Percentiles rank a stretch among this genome's conserved stretches.
phyloP scores from a whole-genome alignment of 2,113 vertebrate genomes.

The Lipotes vexillifer region DNA sequence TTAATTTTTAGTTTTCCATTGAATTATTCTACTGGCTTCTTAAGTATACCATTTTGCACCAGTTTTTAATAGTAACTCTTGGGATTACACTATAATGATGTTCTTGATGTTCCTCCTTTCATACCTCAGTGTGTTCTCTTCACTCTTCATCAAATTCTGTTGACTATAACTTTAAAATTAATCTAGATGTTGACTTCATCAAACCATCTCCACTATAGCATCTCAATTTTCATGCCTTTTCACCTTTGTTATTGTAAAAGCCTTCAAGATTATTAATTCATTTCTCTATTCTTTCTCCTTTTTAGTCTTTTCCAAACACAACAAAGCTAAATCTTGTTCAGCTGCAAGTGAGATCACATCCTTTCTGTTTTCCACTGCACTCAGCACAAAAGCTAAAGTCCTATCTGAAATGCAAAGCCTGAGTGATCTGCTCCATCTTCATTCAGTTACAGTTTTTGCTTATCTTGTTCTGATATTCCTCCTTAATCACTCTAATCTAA shows the following conservation, averaged over 20 bases:
- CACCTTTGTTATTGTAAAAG: background rate
- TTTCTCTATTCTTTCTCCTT: background rate
- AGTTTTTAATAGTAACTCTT: background rate
- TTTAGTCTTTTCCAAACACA: background rate
- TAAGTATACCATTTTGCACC: background rate
- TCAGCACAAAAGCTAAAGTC: background rate
- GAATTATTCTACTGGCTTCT: background rate
- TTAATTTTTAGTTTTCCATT: background rate
- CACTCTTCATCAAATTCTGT: background rate
- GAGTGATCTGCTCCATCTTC: background rate
- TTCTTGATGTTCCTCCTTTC: background rate
- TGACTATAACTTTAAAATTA: background rate
- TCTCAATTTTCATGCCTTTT: background rate
- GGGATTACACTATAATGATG: background rate
- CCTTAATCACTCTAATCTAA: background rate
- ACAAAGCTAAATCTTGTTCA: background rate
- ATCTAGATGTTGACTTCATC: background rate
- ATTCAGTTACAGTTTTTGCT: background rate
- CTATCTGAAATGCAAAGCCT: no score
- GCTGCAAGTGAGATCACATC: background rate
- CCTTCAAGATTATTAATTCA: background rate
- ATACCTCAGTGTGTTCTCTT: background rate
- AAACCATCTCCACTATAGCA: background rate
- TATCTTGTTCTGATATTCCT: background rate
- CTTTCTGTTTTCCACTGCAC: background rate